Percentiles rank a stretch among this genome's conserved stretches.
Conservation (phyloP, 1,140 invertebrate species). For the Ephestia elutella region DNA sequence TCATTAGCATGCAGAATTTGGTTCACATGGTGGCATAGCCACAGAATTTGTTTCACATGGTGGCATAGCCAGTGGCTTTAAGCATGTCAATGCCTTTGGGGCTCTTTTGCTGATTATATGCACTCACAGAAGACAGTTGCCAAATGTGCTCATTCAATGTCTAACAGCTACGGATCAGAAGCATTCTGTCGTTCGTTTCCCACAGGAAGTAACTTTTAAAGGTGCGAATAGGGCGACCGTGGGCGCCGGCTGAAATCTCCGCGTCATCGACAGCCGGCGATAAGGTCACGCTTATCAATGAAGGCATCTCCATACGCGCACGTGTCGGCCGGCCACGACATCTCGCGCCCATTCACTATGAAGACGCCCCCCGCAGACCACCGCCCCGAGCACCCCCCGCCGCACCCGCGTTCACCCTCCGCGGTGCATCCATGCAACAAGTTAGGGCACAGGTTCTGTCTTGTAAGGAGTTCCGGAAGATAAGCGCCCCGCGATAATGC, state of each 20-base stretch:
- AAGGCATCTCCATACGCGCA: constrained; percentile 65
- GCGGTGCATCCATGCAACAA: constrained; percentile 71
- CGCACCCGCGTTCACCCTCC: constrained; percentile 41
- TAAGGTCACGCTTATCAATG: constrained; percentile 70
- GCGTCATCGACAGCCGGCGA: constrained; percentile 44
- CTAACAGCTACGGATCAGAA: no score
- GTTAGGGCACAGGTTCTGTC: constrained; percentile 55
- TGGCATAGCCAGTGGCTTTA: no score
- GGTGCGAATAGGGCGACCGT: constrained; percentile 5
- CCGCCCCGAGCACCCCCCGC: constrained; percentile 23
- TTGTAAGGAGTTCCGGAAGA: constrained; percentile 53
- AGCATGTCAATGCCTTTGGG: no score
- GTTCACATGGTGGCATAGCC: no score
- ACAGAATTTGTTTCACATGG: no score
- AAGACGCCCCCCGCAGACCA: constrained; percentile 44
- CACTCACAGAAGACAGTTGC: no score
- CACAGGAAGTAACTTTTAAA: not conserved
- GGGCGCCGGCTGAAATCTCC: constrained; percentile 21
- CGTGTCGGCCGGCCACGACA: constrained; percentile 62
- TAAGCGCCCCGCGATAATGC: not conserved
- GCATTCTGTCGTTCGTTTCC: no score
- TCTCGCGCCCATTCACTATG: constrained; percentile 70
- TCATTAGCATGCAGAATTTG: no score
- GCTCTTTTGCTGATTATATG: no score
- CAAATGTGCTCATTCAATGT: no score